phyloP scores from a whole-genome alignment of 2,113 vertebrate species.

The Anguilla japonica region DNA sequence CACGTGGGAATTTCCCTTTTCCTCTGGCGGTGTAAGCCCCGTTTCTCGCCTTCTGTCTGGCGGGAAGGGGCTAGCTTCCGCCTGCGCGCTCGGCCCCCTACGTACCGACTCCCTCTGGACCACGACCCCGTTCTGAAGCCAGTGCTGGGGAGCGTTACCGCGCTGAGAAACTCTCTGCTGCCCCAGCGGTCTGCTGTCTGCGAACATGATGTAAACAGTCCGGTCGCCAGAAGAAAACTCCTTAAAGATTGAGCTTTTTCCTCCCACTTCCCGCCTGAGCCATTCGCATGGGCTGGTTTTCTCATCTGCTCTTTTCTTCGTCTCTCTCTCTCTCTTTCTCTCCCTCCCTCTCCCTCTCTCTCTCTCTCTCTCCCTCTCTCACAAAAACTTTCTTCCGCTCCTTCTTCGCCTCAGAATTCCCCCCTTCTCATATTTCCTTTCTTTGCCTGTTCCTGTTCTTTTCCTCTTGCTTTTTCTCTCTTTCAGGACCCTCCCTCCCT shows the following conservation, averaged over 20 bases:
- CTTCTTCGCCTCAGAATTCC: neutral
- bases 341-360: slow-evolving; percentile 15
- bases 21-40: slow-evolving; percentile 54
- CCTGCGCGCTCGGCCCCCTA: slow-evolving; percentile 47
- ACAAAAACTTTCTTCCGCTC: slow-evolving; percentile 18
- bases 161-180: slow-evolving; percentile 1
- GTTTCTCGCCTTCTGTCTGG: slow-evolving; percentile 56
- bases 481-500: slow-evolving; percentile 29
- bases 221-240: slow-evolving; percentile 48
- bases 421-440: slow-evolving; percentile 40
- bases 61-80: slow-evolving; percentile 27
- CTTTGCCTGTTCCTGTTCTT: neutral
- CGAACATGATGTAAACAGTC: slow-evolving; percentile 65
- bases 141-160: neutral
- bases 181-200: slow-evolving; percentile 53
- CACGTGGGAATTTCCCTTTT: slow-evolving; percentile 42
- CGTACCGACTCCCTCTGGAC: slow-evolving; percentile 13
- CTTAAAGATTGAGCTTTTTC: slow-evolving; percentile 49
- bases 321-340: slow-evolving; percentile 19
- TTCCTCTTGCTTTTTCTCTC: neutral
- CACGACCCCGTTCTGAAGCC: slow-evolving; percentile 20
- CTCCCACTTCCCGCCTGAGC: slow-evolving; percentile 55
- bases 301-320: slow-evolving; percentile 24
- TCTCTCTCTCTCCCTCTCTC: slow-evolving; percentile 19
- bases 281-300: slow-evolving; percentile 50